These are phyloP conservation scores for Blastomussa wellsi DNA, from an alignment of 92 coral and sea anemone genomes.

Conservation along the genomic window DNA sequence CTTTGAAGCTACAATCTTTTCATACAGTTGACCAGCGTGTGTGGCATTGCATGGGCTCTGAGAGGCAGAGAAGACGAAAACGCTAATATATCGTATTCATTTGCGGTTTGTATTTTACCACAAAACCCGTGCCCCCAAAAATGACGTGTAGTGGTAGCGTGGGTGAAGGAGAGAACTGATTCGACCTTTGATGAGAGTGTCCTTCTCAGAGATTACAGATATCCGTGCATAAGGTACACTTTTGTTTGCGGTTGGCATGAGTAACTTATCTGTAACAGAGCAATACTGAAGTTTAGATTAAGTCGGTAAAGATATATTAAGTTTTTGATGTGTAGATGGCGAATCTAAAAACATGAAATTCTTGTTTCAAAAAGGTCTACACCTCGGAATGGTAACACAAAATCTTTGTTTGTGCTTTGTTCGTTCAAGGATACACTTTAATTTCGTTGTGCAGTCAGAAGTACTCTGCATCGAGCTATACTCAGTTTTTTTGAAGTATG, in stretches of 20 bases:
- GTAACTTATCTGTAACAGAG: slow-evolving; percentile 1
- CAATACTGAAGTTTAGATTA: slow-evolving; percentile 18
- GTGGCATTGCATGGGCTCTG: not conserved
- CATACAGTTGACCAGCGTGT: slow-evolving; percentile 4
- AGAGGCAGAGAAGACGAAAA: not conserved
- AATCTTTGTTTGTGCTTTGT: too few species aligned
- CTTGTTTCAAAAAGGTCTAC: not conserved
- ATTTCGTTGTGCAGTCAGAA: too few species aligned
- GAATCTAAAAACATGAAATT: not conserved
- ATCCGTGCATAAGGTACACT: not conserved
- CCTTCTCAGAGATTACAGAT: not conserved
- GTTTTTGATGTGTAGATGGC: not conserved
- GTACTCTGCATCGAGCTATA: not conserved
- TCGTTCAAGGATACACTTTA: too few species aligned
- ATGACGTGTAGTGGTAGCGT: not conserved
- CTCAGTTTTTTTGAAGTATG: not conserved
- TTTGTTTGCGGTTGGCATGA: not conserved
- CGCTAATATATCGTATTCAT: not conserved
- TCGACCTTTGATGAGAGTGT: not conserved
- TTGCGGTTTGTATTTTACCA: not conserved
- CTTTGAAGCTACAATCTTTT: not conserved
- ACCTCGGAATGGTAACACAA: too few species aligned
- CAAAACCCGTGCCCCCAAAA: not conserved
- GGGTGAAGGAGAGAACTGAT: not conserved
- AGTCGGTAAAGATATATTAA: not conserved